phyloP scores from a whole-genome alignment of 2,888 invertebrate genomes.

The Oligia latruncula region DNA sequence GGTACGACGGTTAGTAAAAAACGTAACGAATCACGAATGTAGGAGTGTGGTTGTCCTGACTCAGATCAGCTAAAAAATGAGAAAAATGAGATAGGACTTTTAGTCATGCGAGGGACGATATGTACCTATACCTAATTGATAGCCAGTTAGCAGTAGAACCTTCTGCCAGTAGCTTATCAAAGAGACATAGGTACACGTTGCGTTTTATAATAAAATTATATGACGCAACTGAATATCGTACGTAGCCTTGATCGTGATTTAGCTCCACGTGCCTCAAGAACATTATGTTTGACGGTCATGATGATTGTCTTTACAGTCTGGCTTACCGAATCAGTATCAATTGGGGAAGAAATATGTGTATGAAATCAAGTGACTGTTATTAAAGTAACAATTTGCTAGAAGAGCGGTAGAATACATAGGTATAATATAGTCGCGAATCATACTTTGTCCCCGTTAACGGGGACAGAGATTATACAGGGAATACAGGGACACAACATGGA shows the following conservation, averaged over 20 bases:
- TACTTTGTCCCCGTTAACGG: no score
- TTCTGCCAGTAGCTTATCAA: neutral
- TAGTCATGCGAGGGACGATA: no score
- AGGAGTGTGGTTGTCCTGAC: no score
- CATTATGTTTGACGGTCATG: constrained; percentile 17
- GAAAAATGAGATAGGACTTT: no score
- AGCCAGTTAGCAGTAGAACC: neutral
- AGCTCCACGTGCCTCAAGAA: constrained; percentile 3
- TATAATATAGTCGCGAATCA: no score
- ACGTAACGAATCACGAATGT: no score
- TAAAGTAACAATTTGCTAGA: neutral
- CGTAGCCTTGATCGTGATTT: constrained; percentile 21
- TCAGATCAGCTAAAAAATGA: no score
- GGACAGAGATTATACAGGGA: no score
- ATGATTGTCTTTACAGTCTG: neutral
- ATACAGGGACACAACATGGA: no score
- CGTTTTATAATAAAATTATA: neutral
- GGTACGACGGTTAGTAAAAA: no score
- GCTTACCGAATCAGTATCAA: constrained; percentile 20
- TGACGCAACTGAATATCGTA: neutral
- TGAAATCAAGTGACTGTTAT: constrained; percentile 1
- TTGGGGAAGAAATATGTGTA: constrained; percentile 27
- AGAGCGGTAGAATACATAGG: neutral
- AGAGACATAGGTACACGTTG: neutral
- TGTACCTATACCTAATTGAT: neutral